phyloP scores from a whole-genome alignment of 2,797 vertebrate species.

The Acrocephalus scirpaceus region DNA sequence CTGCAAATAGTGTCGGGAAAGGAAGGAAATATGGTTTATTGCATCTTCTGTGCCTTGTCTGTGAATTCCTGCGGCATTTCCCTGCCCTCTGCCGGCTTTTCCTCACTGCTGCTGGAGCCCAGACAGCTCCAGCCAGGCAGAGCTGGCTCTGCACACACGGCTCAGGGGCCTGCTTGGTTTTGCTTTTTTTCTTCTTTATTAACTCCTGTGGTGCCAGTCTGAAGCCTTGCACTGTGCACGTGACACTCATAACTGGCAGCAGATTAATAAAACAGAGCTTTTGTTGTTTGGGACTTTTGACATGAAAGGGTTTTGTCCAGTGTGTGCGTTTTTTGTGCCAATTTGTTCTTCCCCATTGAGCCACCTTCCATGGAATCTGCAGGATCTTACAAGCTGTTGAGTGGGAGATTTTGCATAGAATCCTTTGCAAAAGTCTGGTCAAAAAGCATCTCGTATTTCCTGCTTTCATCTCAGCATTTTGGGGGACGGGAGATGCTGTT shows the following conservation, averaged over 20 bases:
- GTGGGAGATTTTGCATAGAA: background rate
- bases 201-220: background rate
- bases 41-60: background rate
- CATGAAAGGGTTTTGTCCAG: background rate
- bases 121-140: background rate
- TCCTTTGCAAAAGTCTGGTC: background rate
- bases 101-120: background rate
- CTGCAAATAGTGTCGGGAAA: background rate
- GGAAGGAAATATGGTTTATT: background rate
- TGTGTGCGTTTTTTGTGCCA: background rate
- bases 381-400: background rate
- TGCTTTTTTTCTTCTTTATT: background rate
- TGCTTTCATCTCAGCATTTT: background rate
- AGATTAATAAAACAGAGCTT: slow-evolving; percentile 23
- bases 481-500: background rate
- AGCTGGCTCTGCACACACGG: background rate
- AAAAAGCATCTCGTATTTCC: background rate
- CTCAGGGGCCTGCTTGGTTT: background rate
- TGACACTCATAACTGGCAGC: background rate
- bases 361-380: background rate
- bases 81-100: slow-evolving; percentile 41
- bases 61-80: background rate
- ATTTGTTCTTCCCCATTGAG: background rate
- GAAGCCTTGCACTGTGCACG: background rate
- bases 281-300: background rate